phyloP scores from a whole-genome alignment of 2,113 vertebrate genomes.

The Ranitomeya variabilis region DNA sequence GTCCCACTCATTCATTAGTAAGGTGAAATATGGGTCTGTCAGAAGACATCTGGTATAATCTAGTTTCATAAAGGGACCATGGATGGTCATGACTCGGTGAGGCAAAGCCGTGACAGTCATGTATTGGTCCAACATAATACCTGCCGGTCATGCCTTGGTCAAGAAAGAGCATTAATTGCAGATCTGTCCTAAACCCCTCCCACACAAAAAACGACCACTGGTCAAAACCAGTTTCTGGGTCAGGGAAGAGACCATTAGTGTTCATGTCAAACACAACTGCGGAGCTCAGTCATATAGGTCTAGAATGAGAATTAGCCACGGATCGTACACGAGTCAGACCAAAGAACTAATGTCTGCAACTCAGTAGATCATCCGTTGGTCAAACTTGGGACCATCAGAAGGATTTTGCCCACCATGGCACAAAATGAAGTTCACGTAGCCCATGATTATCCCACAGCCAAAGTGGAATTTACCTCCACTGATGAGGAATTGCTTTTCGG shows the following conservation, averaged over 20 bases:
- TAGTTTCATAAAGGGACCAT: background rate
- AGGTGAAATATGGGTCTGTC: too few relatives aligned
- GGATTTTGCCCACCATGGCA: too few relatives aligned
- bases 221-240: background rate
- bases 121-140: too few relatives aligned
- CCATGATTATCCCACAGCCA: background rate
- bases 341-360: background rate
- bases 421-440: background rate
- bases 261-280: background rate
- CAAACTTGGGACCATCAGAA: background rate
- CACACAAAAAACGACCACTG: background rate
- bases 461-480: background rate
- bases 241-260: background rate
- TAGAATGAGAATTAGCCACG: background rate
- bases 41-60: too few relatives aligned
- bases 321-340: background rate
- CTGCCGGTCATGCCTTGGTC: background rate
- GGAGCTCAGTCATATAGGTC: background rate
- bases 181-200: background rate
- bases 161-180: background rate
- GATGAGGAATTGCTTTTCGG: background rate
- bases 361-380: background rate
- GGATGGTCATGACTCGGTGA: background rate
- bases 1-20: too few relatives aligned
- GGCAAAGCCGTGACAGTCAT: too few relatives aligned